Conservation (phyloP, 2,888 invertebrate species). For the Yponomeuta plumbellus region DNA sequence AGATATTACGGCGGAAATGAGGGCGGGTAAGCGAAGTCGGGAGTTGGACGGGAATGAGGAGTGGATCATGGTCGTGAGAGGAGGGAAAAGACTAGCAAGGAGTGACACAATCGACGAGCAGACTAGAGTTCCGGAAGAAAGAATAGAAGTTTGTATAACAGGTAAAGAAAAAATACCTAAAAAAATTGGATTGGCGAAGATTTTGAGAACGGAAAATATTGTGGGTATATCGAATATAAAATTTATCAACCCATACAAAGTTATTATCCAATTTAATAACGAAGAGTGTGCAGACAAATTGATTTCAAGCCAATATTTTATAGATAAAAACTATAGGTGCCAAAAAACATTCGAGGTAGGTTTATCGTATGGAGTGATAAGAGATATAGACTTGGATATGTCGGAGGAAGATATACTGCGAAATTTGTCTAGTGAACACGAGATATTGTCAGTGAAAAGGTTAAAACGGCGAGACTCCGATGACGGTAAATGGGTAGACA, state of each 20-base stretch:
- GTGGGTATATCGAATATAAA: background rate
- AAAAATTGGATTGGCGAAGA: conserved; percentile 13
- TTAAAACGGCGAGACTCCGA: background rate
- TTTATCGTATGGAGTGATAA: background rate
- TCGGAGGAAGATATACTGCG: background rate
- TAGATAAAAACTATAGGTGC: background rate
- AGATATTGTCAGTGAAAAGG: background rate
- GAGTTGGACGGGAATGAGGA: background rate
- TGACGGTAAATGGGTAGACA: background rate
- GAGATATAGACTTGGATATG: conserved; percentile 7
- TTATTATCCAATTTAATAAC: background rate
- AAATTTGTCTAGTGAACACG: background rate
- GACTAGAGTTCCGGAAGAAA: background rate
- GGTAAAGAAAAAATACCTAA: conserved; percentile 14
- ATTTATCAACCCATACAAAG: conserved; percentile 2
- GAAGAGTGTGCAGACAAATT: background rate
- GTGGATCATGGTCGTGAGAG: background rate
- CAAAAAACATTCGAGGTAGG: background rate
- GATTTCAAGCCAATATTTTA: background rate
- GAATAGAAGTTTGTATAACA: background rate
- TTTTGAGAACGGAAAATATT: background rate
- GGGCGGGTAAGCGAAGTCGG: background rate
- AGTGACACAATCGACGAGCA: background rate
- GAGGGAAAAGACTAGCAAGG: background rate
- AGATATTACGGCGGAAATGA: background rate